Evolutionary conservation across 2,797 vertebrate species (phyloP).

Genomic region (Triplophysa bombifrons): DNA sequence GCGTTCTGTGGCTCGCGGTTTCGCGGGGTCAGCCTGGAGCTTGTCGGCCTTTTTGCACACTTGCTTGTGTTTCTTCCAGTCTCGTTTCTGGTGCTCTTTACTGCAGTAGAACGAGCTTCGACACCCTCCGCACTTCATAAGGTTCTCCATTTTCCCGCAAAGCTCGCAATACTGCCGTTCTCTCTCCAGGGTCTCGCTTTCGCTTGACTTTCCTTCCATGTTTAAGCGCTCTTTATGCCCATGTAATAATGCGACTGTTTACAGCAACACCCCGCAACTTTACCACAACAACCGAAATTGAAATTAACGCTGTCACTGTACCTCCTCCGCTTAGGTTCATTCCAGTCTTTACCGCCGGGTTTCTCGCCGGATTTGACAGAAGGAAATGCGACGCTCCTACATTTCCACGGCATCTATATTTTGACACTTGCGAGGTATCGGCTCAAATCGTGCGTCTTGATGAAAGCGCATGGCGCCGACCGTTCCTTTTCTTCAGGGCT

Average conservation of each 20-base stretch:
- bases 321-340: constrained; percentile 17
- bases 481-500: constrained; percentile 32
- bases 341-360: not conserved
- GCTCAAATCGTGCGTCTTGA: constrained; percentile 44
- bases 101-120: constrained; percentile 95
- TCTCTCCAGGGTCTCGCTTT: constrained; percentile 60
- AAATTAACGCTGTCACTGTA: not conserved
- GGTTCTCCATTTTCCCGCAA: constrained; percentile 96
- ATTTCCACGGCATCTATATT: constrained; percentile 12
- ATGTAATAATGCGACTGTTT: not conserved
- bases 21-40: constrained; percentile 58
- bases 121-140: constrained; percentile 91
- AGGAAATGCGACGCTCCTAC: not conserved
- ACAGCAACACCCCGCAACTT: constrained; percentile 25
- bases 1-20: not conserved
- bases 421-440: constrained; percentile 10
- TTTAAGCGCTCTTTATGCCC: not conserved
- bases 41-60: constrained; percentile 81
- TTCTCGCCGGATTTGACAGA: not conserved
- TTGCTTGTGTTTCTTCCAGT: constrained; percentile 97
- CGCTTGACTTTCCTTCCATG: constrained; percentile 45
- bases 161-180: constrained; percentile 91
- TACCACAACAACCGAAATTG: not conserved
- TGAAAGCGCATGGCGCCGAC: constrained; percentile 44
- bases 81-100: constrained; percentile 93